These are phyloP conservation scores for Margarornis squamiger DNA, from an alignment of 2,797 vertebrate genomes.

Conservation along the genomic window DNA sequence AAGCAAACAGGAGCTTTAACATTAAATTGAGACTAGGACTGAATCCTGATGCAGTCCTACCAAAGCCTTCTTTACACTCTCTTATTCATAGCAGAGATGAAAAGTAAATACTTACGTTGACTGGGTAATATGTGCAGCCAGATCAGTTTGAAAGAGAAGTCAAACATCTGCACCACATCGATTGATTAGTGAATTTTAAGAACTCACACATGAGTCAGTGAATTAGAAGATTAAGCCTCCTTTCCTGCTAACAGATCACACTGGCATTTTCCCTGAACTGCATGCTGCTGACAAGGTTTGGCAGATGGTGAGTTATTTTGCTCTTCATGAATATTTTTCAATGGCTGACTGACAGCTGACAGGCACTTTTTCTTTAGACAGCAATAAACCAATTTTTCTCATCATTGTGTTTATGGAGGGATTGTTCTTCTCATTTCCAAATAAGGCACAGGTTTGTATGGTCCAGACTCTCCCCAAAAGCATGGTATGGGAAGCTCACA, in stretches of 20 bases:
- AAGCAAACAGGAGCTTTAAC: not conserved
- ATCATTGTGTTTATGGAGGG: not conserved
- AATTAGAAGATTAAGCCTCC: not conserved
- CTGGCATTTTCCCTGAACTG: not conserved
- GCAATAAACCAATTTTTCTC: not conserved
- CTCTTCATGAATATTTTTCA: not conserved
- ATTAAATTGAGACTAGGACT: not conserved
- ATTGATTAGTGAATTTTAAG: not conserved
- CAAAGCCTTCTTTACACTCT: not conserved
- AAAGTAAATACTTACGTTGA: not conserved
- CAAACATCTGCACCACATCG: not conserved
- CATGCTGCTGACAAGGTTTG: not conserved
- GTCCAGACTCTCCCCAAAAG: not conserved
- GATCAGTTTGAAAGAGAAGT: not conserved
- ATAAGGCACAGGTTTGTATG: not conserved
- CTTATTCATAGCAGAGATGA: not conserved
- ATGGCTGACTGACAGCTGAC: not conserved
- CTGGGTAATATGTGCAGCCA: not conserved
- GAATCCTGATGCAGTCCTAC: not conserved
- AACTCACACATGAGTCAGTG: not conserved
- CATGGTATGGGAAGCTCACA: rapidly evolving
- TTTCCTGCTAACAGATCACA: not conserved
- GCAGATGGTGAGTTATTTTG: not conserved
- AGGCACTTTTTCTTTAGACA: not conserved
- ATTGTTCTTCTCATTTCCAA: not conserved